Conservation (phyloP, 2,797 vertebrate species). For the Tolypeutes matacus region DNA sequence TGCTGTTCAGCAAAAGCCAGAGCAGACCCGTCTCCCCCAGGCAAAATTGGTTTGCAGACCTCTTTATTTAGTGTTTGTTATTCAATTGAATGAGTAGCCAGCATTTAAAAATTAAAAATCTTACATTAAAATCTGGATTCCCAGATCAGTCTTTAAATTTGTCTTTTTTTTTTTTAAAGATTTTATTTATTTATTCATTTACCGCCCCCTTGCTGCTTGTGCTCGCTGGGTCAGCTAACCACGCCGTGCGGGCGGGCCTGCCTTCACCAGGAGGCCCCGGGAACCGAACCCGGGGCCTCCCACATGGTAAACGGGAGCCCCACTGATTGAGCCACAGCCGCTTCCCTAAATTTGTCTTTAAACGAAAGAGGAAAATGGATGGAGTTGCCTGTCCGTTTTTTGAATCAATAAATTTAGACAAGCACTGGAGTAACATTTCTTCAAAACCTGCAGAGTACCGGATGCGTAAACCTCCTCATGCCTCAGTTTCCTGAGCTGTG, state of each 20-base stretch:
- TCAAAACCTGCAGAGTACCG: neutral
- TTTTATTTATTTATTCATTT: no score
- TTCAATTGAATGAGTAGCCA: neutral
- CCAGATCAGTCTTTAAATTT: neutral
- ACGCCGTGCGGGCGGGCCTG: no score
- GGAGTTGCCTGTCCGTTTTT: neutral
- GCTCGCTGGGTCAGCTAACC: no score
- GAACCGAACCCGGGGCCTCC: no score
- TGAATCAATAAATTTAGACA: neutral
- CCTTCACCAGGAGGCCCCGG: no score
- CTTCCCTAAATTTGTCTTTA: neutral
- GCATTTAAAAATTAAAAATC: neutral
- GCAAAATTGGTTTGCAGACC: neutral
- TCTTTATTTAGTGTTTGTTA: neutral
- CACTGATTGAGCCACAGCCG: no score
- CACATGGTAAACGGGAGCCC: no score
- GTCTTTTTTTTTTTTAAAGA: no score
- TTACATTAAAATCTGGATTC: neutral
- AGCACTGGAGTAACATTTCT: fast-evolving
- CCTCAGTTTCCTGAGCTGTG: neutral
- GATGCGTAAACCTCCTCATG: neutral
- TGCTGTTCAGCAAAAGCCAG: no score
- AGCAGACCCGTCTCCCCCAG: no score
- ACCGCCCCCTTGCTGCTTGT: no score
- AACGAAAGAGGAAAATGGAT: neutral